Percentiles rank a stretch among this genome's conserved stretches.
Conservation (phyloP, 2,797 vertebrate species). For the Lagorchestes hirsutus region DNA sequence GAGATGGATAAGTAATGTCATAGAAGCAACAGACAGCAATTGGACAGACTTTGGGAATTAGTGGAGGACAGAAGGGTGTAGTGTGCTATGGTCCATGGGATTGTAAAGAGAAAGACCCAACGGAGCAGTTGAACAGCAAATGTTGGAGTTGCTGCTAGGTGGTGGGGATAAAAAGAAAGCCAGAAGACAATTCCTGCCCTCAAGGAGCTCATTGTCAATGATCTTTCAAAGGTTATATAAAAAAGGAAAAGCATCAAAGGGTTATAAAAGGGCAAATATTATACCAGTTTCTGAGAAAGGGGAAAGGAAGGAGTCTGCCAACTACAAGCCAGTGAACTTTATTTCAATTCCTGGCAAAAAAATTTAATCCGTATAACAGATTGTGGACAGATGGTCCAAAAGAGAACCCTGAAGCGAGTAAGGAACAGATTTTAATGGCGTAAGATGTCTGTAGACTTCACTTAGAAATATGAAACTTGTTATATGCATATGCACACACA, state of each 20-base stretch:
- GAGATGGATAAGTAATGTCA: background rate
- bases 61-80: background rate
- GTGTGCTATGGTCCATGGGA: background rate
- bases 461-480: background rate
- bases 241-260: background rate
- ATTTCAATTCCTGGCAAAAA: background rate
- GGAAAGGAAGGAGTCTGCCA: background rate
- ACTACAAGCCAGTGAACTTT: background rate
- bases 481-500: background rate
- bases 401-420: background rate
- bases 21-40: background rate
- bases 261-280: background rate
- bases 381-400: background rate
- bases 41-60: background rate
- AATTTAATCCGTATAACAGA: background rate
- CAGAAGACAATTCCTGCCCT: background rate
- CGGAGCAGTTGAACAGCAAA: background rate
- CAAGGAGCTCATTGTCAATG: background rate
- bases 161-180: background rate
- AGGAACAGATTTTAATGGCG: background rate
- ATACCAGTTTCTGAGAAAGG: background rate
- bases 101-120: background rate
- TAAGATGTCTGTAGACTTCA: background rate
- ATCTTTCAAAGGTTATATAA: background rate
- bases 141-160: background rate